Conservation (phyloP, 2,113 vertebrate genomes). For the Dicentrarchus labrax region DNA sequence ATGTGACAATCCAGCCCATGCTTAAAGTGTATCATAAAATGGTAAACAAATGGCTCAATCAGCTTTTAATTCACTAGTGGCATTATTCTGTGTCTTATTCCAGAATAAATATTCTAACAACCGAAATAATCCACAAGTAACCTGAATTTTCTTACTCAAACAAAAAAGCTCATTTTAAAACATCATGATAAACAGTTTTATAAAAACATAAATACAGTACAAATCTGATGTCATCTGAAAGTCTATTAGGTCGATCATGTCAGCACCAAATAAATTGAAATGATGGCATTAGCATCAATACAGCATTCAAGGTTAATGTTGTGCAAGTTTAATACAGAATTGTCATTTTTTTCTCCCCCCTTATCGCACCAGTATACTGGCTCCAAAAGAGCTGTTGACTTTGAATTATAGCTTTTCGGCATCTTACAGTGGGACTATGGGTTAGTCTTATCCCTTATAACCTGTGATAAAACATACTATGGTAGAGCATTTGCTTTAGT, state of each 20-base stretch:
- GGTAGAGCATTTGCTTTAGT: slow-evolving; percentile 8
- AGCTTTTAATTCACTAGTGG: slow-evolving; percentile 55
- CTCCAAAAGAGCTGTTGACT: slow-evolving; percentile 5
- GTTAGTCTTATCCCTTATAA: slow-evolving; percentile 8
- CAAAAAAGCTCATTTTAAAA: slow-evolving; percentile 21
- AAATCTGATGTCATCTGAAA: slow-evolving; percentile 35
- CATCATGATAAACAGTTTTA: slow-evolving; percentile 27
- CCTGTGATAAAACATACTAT: not conserved
- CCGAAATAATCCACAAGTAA: slow-evolving; percentile 33
- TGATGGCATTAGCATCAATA: slow-evolving; percentile 19
- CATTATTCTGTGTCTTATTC: slow-evolving; percentile 42
- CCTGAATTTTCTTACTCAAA: slow-evolving; percentile 7
- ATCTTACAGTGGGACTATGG: slow-evolving; percentile 10
- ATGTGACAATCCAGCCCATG: slow-evolving; percentile 32
- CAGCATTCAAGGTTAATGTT: slow-evolving; percentile 47
- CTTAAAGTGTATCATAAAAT: slow-evolving; percentile 1
- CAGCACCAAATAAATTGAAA: slow-evolving; percentile 45
- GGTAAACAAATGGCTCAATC: slow-evolving; percentile 50
- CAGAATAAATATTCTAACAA: slow-evolving; percentile 55
- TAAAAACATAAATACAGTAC: slow-evolving; percentile 65
- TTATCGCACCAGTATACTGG: not conserved
- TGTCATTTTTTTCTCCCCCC: not conserved
- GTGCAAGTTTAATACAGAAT: slow-evolving; percentile 54
- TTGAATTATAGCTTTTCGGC: not conserved
- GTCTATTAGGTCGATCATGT: not conserved